A percentile compares a stretch with the other conserved stretches of the same genome.
Evolutionary conservation across 2,888 invertebrate species (phyloP).

Genomic region (Ophonus ardosiacus): DNA sequence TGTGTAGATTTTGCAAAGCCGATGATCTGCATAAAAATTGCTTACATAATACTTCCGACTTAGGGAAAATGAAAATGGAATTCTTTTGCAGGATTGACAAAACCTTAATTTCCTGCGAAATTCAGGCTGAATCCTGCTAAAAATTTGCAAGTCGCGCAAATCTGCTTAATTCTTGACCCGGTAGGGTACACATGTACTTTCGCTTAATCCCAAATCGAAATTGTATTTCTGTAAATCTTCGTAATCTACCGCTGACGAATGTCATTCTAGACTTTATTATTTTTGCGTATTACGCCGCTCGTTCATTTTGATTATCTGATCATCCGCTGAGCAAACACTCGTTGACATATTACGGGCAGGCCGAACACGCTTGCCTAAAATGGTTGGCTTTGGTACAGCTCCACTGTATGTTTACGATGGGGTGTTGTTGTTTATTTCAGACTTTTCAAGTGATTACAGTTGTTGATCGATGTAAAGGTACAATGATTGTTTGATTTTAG

Average conservation of each 20-base stretch:
- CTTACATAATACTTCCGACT: background rate
- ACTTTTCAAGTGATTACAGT: background rate
- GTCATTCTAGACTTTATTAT: conserved; percentile 45
- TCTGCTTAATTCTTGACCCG: conserved; percentile 25
- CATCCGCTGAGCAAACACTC: conserved; percentile 22
- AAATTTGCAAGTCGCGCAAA: conserved; percentile 8
- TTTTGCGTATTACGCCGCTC: conserved; percentile 42
- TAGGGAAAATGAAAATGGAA: background rate
- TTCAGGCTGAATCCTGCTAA: background rate
- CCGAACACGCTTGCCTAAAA: background rate
- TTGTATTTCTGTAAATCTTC: conserved; percentile 33
- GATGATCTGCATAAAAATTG: background rate
- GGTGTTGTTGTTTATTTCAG: conserved; percentile 21
- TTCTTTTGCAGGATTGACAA: background rate
- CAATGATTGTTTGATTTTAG: conserved; percentile 65
- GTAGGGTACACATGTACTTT: conserved; percentile 2
- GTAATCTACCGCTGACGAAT: conserved; percentile 40
- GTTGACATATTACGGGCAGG: conserved; percentile 25
- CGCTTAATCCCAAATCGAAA: conserved; percentile 30
- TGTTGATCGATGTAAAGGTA: background rate
- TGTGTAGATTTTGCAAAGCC: background rate
- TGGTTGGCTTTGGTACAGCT: conserved; percentile 9
- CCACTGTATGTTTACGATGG: background rate
- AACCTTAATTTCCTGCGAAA: conserved; percentile 1
- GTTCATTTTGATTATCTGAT: conserved; percentile 49